A percentile compares a stretch with the other conserved stretches of the same genome.
Conservation (phyloP, 2,888 invertebrate species). For the Caenorhabditis wallacei region DNA sequence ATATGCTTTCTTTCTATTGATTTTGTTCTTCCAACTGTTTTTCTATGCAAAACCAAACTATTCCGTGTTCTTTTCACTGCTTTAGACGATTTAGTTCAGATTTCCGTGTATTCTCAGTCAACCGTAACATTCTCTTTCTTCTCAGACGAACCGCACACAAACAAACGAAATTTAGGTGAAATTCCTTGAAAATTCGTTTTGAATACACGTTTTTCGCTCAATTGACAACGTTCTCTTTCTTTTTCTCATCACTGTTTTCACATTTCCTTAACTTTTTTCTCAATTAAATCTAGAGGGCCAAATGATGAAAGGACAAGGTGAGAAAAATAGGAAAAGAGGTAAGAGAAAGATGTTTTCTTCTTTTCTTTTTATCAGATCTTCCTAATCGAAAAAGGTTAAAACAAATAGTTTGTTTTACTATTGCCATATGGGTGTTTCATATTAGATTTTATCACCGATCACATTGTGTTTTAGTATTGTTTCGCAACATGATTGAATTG, state of each 20-base stretch:
- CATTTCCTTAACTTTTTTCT: slow-evolving; percentile 1
- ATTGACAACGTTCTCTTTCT: slow-evolving; percentile 43
- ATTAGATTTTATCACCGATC: slow-evolving; percentile 26
- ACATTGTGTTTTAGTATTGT: slow-evolving; percentile 2
- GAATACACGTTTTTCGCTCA: slow-evolving; percentile 29
- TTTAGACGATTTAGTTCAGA: slow-evolving; percentile 6
- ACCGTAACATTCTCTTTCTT: slow-evolving; percentile 33
- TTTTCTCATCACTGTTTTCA: background rate
- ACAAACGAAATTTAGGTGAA: slow-evolving; percentile 30
- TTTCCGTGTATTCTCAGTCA: slow-evolving; percentile 23
- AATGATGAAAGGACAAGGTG: slow-evolving; percentile 45
- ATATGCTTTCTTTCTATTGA: slow-evolving; percentile 16
- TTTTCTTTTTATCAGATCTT: slow-evolving; percentile 54
- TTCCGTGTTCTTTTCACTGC: too few relatives aligned
- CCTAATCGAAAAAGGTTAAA: slow-evolving; percentile 55
- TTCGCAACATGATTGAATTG: background rate
- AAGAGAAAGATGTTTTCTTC: slow-evolving; percentile 50
- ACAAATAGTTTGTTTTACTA: slow-evolving; percentile 57
- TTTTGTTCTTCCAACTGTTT: slow-evolving; percentile 3
- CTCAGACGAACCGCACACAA: slow-evolving; percentile 46
- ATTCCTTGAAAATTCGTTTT: slow-evolving; percentile 17
- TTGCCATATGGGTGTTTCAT: slow-evolving; percentile 40
- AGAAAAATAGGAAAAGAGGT: slow-evolving; percentile 33
- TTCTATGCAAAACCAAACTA: background rate
- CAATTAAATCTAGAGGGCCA: slow-evolving; percentile 28